phyloP scores from a whole-genome alignment of 2,113 vertebrate genomes.

The Jaculus jaculus region DNA sequence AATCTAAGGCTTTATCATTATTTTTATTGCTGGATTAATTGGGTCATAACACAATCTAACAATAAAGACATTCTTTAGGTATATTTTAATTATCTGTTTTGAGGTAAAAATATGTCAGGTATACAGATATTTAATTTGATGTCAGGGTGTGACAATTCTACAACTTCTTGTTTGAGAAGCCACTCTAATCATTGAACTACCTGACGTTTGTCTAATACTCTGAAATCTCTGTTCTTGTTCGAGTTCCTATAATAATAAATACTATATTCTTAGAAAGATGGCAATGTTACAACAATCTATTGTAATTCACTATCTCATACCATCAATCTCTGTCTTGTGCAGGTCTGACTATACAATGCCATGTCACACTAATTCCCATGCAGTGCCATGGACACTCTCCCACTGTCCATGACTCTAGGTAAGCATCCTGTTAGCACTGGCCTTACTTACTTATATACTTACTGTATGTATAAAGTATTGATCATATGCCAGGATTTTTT shows the following conservation, averaged over 20 bases:
- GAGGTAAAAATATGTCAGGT: conserved; percentile 41
- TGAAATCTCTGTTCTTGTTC: not conserved
- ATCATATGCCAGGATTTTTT: not conserved
- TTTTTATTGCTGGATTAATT: conserved; percentile 62
- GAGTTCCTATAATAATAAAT: not conserved
- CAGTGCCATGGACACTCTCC: not conserved
- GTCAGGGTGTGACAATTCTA: not conserved
- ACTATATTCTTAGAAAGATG: not conserved
- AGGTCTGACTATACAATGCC: not conserved
- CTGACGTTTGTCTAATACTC: not conserved
- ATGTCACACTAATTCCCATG: rapidly evolving
- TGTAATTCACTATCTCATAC: not conserved
- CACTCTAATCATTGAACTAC: not conserved
- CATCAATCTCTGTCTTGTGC: not conserved
- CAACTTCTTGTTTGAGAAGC: not conserved
- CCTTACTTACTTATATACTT: not conserved
- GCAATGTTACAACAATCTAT: not conserved
- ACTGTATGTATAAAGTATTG: not conserved
- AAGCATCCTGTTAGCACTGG: not conserved
- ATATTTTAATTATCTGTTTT: conserved; percentile 52
- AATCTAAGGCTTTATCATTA: conserved; percentile 37
- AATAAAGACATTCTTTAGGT: conserved; percentile 25
- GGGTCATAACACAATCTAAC: conserved; percentile 26
- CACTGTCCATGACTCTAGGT: rapidly evolving
- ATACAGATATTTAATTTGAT: conserved; percentile 17